These are phyloP conservation scores for Macrostomum lignano DNA, from an alignment of 1,140 invertebrate species.

Conservation along the genomic window DNA sequence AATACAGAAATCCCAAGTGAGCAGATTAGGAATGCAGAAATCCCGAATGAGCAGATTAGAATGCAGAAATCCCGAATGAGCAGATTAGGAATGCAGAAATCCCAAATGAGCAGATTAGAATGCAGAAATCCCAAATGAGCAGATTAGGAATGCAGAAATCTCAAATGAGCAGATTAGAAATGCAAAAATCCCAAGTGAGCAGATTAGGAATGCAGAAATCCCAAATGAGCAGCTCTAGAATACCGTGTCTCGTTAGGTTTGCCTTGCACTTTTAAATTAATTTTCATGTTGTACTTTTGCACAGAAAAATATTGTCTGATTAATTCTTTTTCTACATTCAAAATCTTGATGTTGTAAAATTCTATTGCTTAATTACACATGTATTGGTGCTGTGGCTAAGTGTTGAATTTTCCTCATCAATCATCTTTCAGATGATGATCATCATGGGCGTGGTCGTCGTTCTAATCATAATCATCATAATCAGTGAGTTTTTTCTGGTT, in stretches of 20 bases:
- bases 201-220: not conserved
- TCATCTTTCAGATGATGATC: constrained; percentile 4
- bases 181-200: not conserved
- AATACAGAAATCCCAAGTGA: too few species aligned
- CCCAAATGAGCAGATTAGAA: not conserved
- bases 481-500: constrained; percentile 1
- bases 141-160: not conserved
- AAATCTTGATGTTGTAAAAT: not conserved
- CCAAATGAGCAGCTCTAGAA: too few species aligned
- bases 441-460: constrained; percentile 1
- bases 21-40: not conserved
- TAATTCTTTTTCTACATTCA: not conserved
- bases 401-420: too few species aligned
- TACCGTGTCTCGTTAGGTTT: not conserved
- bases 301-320: constrained; percentile 1
- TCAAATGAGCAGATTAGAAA: too few species aligned
- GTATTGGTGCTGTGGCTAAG: too few species aligned
- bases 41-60: not conserved
- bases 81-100: not conserved
- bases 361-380: constrained; percentile 1
- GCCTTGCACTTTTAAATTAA: not conserved
- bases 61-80: too few species aligned
- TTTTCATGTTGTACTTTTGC: not conserved
- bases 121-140: too few species aligned
- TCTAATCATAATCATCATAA: not conserved